Evolutionary conservation across 1,140 invertebrate species (phyloP), one percentile per base, ranked within the genome.

Genomic region (Ylistrum balloti): DNA sequence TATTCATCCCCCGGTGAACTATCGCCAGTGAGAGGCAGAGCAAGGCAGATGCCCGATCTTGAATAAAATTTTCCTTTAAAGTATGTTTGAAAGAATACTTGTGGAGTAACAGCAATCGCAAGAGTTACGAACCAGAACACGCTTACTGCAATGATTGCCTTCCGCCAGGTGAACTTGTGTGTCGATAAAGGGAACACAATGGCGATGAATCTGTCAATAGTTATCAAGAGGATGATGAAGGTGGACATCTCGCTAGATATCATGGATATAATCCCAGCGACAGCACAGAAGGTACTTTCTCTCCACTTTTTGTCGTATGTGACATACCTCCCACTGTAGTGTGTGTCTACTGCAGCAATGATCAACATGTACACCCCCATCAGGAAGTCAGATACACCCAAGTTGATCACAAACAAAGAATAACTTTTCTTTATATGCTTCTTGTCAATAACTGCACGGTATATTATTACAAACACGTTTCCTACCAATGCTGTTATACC

Each of bases 361-460:
- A 95, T 93, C 20, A 94, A 88, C 88, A 95, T 86, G 89, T 95
- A 95, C 3, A 94, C 88, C 3, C 94, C 94, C 94, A 95, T 95
- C 35, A 93, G 88, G 56, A 94, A 92, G 89, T 95, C 94, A 9
- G 94, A 93, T 15, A 93, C 38, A 33, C 92, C 90, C 33, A 95
- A 88, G 91, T 94, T 95, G n/a, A 91, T 90, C 15, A 95, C 92
- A 87, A 95, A 93, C 28, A 93, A 86, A 28, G 91, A 92, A 91
- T 93, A 90, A 28, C 92, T 91, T 56, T 91, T 92, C 13, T 89
- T 88, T 17, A 91, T 86, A n/a, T 86, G 90, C 5, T 48, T 38
- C 20, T 90, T 88, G 85, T 93, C 89, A 33, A 88, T 86, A 17
- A 91, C 9, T 17, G 93, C 1, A 33, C 93, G 90, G 38, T 91